Base-by-base conservation (phyloP, 1,140 invertebrate species). In the Ephestia elutella region DNA sequence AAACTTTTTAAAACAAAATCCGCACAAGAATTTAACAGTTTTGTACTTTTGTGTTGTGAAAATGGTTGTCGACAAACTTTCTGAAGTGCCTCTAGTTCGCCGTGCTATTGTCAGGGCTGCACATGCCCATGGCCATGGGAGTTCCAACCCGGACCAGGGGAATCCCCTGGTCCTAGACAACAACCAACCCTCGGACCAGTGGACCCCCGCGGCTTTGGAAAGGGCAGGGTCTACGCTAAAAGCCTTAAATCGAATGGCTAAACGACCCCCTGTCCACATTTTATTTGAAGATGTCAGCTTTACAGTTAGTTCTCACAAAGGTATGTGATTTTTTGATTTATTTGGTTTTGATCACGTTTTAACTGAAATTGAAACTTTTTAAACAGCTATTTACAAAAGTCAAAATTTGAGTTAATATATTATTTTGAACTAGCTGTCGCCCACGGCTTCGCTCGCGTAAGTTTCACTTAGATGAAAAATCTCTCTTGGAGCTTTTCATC, bases 201-300 rank as follows among this genome's bases (percentile, higher is more conserved):
- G 86, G 86, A 85, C 82, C 5, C 84, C 84, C 0, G 84, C 83
- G 15, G 82, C 86, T 20, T 68, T 89, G 57, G 87, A 89, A 66
- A 73, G 83, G 58, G 86, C 85, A 38, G 81, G 80, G 7, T 87
- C 86, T 0, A 88, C 89, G 5, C 65, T 90, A 8, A 89, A 89
- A 62, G 85, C 82, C 8, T 63, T 89, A 20, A 89, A 89, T 65
- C 82, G 81, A 9, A 89, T 89, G 84, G 89, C 89, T 0, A 89
- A 89, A 63, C 66, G 88, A 62, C 88, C 89, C 15, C 83, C 84
- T 0, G 89, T 94, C 11, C 90, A 94, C 64, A 91, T 94, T 15
- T 89, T 93, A 63, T 94, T 94, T 68, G 90, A 90, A 64, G 90
- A 94, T 69, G 64, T 94, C 9, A 90, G 89, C 0, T 94, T 90